phyloP scores from a whole-genome alignment of 1,140 invertebrate species.

The Whitmania pigra region DNA sequence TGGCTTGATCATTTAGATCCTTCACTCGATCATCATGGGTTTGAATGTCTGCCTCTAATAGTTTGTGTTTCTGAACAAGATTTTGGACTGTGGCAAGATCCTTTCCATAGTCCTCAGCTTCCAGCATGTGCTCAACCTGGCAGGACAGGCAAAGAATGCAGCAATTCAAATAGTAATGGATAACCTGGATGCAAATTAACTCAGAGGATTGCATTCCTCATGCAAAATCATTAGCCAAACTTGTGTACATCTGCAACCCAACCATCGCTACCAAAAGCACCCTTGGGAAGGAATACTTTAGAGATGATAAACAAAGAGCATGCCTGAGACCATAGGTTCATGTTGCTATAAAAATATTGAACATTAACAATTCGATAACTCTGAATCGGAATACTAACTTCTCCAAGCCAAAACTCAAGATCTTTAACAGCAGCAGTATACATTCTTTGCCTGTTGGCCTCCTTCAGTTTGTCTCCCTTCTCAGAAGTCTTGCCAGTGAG shows the following conservation, averaged over 20 bases:
- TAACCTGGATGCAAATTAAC: no score
- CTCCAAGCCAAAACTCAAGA: slow-evolving; percentile 98
- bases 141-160: slow-evolving; percentile 3
- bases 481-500: slow-evolving; percentile 93
- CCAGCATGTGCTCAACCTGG: slow-evolving; percentile 72
- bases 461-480: slow-evolving; percentile 92
- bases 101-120: slow-evolving; percentile 92
- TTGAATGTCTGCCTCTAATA: slow-evolving; percentile 88
- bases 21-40: slow-evolving; percentile 83
- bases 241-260: no score
- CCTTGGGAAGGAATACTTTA: no score
- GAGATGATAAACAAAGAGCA: no score
- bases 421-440: slow-evolving; percentile 99
- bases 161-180: not conserved
- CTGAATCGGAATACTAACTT: slow-evolving; percentile 50
- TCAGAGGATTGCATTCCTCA: no score
- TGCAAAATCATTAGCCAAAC: no score
- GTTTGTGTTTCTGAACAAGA: slow-evolving; percentile 94
- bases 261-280: no score
- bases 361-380: no score
- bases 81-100: slow-evolving; percentile 98
- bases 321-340: no score
- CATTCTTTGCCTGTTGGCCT: slow-evolving; percentile 94
- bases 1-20: slow-evolving; percentile 48
- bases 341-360: no score